Evolutionary conservation across 2,113 vertebrate species (phyloP).

Genomic region (Gorsachius goisagi): DNA sequence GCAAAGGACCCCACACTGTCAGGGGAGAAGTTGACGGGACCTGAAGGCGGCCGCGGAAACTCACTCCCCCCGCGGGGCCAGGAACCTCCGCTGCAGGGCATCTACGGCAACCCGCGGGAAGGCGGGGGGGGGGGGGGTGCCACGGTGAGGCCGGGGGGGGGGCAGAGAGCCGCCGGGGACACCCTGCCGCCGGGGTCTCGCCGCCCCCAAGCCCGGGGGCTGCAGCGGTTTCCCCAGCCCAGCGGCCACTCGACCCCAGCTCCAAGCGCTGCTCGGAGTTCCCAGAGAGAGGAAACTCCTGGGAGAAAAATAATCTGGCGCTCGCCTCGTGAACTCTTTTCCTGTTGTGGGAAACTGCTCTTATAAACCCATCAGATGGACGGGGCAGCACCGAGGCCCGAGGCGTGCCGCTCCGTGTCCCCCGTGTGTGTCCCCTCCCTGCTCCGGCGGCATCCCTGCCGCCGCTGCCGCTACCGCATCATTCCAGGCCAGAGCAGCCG

Average conservation of each 20-base stretch:
- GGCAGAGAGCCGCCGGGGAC: not conserved
- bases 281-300: slow-evolving; percentile 33
- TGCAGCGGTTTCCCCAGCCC: not conserved
- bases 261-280: slow-evolving; percentile 23
- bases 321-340: slow-evolving; percentile 45
- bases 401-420: not conserved
- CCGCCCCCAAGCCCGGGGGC: not conserved
- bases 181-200: not conserved
- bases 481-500: not conserved
- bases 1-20: not conserved
- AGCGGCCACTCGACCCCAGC: not conserved
- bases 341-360: slow-evolving; percentile 45
- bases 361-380: not conserved
- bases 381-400: not conserved
- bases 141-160: not conserved
- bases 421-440: too few species aligned
- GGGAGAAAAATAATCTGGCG: slow-evolving; percentile 31
- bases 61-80: not conserved
- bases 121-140: too few species aligned
- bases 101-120: not conserved
- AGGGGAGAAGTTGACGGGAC: not conserved
- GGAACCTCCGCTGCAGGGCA: not conserved
- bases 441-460: not conserved
- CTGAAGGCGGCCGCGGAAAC: not conserved
- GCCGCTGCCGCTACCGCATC: not conserved